Base-by-base conservation (phyloP, 2,888 invertebrate genomes). In the Brachycybe producta region DNA sequence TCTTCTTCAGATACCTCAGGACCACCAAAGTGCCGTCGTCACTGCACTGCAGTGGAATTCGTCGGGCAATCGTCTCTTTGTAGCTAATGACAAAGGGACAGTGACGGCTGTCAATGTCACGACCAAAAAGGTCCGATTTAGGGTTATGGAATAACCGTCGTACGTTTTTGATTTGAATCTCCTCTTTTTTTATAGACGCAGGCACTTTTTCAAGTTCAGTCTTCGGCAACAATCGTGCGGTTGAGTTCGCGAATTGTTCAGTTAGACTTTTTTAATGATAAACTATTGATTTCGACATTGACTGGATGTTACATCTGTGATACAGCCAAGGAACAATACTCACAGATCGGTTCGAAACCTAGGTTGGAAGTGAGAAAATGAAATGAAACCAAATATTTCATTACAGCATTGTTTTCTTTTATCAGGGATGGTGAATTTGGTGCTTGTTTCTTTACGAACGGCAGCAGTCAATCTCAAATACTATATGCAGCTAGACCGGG, bases 401-500 rank as follows among this genome's bases (percentile, higher is more conserved):
- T 11, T 43, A 15, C 19, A 17, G 3, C 39, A 24, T 36, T 26
- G 5, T 43, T 19, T 30, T 32, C 17, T 49, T 38, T n/a, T 41
- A 5, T 13, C 5, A 49, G 49, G 21, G 26, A 17, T 21, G 49
- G 49, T 23, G 27, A 30, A 21, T 49, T 42, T 42, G 49, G 49
- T 23, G 38, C 42, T 3, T 49, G 49, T 42, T 49, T 49, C 42
- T 51, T 42, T 27, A 30, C 21, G 28, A 28, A 35, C 23, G 27
- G 27, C 7, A 23, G 19, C 15, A 19, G 21, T 24, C 49, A 49
- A 23, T 44, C 44, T 43, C 52, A 41, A 13, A 45, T n/a, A 11
- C 51, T 53, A 17, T 53, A 53, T 40, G 46, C 46, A 19, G 41
- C 53, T 27, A 26, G 53, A 23, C 53, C 53, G 4, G 51, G 53